Conservation (phyloP, 1,140 invertebrate genomes). For the Carposina sasakii region DNA sequence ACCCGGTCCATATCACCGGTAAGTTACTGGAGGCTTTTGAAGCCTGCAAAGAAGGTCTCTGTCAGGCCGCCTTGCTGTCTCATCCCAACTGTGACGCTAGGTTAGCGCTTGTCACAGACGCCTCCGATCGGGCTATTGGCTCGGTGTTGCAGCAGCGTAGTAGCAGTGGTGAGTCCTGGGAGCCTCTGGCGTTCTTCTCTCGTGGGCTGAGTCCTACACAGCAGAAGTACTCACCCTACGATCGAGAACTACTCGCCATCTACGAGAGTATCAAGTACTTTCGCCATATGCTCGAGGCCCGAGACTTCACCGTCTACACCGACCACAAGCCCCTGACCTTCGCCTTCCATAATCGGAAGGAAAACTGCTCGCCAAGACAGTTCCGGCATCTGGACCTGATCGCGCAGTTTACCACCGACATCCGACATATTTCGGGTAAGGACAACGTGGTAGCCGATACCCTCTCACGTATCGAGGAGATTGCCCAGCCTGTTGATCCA, state of each 20-base stretch:
- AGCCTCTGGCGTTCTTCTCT: conserved; percentile 19
- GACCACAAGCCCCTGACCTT: conserved; percentile 3
- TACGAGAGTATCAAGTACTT: conserved; percentile 21
- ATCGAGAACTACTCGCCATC: conserved; percentile 21
- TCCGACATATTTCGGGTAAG: conserved; percentile 31
- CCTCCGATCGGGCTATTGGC: conserved; percentile 45
- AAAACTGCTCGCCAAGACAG: conserved; percentile 26
- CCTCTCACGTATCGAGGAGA: conserved; percentile 5
- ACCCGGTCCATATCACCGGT: background rate
- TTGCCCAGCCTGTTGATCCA: background rate
- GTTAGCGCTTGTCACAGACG: conserved; percentile 29
- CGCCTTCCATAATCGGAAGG: background rate
- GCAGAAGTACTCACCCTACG: conserved; percentile 18
- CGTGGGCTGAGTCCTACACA: conserved; percentile 14
- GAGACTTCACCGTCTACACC: background rate
- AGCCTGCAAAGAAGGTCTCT: conserved; percentile 19
- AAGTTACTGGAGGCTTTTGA: conserved; percentile 20
- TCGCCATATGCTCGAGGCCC: conserved; percentile 24
- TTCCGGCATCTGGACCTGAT: conserved; percentile 48
- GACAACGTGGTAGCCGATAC: conserved; percentile 40
- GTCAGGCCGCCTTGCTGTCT: conserved; percentile 26
- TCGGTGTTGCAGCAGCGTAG: conserved; percentile 38
- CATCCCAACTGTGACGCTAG: conserved; percentile 20
- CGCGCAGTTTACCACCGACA: conserved; percentile 14
- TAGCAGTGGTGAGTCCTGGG: conserved; percentile 17